Conservation (phyloP, 2,888 invertebrate species). For the Drosophila fulvimacula region DNA sequence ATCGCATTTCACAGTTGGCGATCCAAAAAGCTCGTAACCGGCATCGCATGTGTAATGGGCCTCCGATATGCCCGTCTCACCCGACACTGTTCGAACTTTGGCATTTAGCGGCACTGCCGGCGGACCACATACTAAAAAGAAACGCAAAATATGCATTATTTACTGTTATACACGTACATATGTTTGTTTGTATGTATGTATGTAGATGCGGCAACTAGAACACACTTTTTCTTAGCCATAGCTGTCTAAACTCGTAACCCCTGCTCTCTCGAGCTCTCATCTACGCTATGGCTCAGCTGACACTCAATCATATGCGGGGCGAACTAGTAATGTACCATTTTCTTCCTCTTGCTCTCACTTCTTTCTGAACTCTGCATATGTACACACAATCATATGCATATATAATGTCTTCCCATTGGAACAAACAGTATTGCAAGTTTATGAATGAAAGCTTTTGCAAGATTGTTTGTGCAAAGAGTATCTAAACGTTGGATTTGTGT, state of each 20-base stretch:
- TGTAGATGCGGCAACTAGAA: neutral
- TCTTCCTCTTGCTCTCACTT: neutral
- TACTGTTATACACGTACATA: neutral
- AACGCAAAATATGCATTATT: neutral
- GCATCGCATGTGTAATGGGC: constrained; percentile 94
- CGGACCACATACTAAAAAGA: constrained; percentile 88
- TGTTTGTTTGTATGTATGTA: neutral
- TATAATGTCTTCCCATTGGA: neutral
- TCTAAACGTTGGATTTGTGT: neutral
- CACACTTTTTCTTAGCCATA: neutral
- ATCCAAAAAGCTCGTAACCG: constrained; percentile 95
- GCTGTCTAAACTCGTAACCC: neutral
- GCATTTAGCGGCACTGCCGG: constrained; percentile 95
- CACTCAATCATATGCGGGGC: too few species aligned
- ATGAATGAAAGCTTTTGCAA: neutral
- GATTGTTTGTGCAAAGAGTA: neutral
- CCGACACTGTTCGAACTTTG: constrained; percentile 86
- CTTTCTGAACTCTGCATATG: neutral
- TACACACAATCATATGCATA: neutral
- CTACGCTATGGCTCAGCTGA: neutral
- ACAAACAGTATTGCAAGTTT: neutral
- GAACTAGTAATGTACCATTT: constrained; percentile 2
- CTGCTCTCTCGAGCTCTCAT: neutral
- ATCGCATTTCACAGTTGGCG: constrained; percentile 89
- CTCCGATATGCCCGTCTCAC: constrained; percentile 85